Percentiles rank a stretch among this genome's conserved stretches.
Conservation (phyloP, 2,797 vertebrate species). For the Neoniphon sammara region DNA sequence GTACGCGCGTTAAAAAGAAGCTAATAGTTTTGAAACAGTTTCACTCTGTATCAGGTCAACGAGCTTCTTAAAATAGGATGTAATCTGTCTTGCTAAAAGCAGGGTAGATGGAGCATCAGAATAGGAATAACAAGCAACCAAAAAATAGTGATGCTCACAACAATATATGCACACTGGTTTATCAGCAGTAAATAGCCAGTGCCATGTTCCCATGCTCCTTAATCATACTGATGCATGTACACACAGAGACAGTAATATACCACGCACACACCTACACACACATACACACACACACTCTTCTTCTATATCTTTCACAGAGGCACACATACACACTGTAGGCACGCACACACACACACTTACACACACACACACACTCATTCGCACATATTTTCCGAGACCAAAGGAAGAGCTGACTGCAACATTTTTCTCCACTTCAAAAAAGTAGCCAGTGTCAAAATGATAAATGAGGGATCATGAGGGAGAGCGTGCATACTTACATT, state of each 20-base stretch:
- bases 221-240: slow-evolving; percentile 75
- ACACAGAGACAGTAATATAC: slow-evolving; percentile 49
- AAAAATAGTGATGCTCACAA: slow-evolving; percentile 58
- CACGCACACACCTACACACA: not conserved
- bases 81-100: slow-evolving; percentile 71
- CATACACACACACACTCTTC: slow-evolving; percentile 11
- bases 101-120: slow-evolving; percentile 68
- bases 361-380: slow-evolving; percentile 59
- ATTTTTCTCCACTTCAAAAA: slow-evolving; percentile 87
- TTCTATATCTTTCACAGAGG: not conserved
- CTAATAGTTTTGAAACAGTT: slow-evolving; percentile 1
- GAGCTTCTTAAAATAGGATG: slow-evolving; percentile 68
- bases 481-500: slow-evolving; percentile 79
- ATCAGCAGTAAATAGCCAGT: slow-evolving; percentile 75
- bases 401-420: slow-evolving; percentile 85
- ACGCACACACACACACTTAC: slow-evolving; percentile 13
- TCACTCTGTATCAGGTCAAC: slow-evolving; percentile 60
- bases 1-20: slow-evolving; percentile 1
- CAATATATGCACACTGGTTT: slow-evolving; percentile 68
- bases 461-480: slow-evolving; percentile 83
- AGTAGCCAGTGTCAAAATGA: slow-evolving; percentile 86
- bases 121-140: slow-evolving; percentile 63
- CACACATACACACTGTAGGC: not conserved
- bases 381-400: slow-evolving; percentile 73
- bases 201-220: slow-evolving; percentile 74